Evolutionary conservation across 2,113 vertebrate species (phyloP).

Genomic region (Carassius gibelio): DNA sequence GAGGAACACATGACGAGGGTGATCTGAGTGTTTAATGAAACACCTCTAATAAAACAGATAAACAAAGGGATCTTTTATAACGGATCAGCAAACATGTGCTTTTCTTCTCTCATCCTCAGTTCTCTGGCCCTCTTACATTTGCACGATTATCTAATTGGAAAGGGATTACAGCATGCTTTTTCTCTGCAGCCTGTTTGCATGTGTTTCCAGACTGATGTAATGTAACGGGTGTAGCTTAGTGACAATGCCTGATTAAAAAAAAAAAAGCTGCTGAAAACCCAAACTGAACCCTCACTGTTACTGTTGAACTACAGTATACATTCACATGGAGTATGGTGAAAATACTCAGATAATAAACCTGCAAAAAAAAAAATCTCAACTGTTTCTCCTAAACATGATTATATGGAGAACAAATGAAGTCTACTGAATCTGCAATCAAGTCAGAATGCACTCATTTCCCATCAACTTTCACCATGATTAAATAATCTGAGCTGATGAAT

Average conservation of each 20-base stretch:
- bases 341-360: too few species aligned
- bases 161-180: neutral
- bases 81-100: neutral
- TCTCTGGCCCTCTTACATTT: neutral
- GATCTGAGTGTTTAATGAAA: neutral
- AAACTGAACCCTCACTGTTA: neutral
- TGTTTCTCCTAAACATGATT: neutral
- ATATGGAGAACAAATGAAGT: neutral
- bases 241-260: neutral
- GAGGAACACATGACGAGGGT: neutral
- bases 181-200: neutral
- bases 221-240: neutral
- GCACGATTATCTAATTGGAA: conserved; percentile 5
- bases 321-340: neutral
- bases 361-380: too few species aligned
- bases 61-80: neutral
- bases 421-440: too few species aligned
- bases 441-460: too few species aligned
- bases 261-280: neutral
- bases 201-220: neutral
- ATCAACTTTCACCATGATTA: too few species aligned
- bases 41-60: neutral
- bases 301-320: neutral
- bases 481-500: too few species aligned
- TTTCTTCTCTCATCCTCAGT: neutral